Conservation (phyloP, 30 jellyfish, hydroid and myxozoan species). For the Rhopilema esculentum region DNA sequence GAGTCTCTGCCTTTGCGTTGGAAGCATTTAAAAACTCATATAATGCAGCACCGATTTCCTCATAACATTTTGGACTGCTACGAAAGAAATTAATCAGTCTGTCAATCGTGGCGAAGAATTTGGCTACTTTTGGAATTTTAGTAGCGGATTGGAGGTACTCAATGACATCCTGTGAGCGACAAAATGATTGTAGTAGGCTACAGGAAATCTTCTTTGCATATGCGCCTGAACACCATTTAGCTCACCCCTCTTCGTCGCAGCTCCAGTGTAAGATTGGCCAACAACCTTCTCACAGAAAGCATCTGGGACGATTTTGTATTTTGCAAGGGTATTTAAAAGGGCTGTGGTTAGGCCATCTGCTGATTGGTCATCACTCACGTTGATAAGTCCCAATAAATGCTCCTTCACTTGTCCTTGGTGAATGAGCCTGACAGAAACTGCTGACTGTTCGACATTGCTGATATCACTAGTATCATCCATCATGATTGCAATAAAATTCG, state of each 20-base stretch:
- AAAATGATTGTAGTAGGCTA: slow-evolving; percentile 50
- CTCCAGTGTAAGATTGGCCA: slow-evolving; percentile 66
- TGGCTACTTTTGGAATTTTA: slow-evolving; percentile 35
- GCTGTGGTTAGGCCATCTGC: slow-evolving; percentile 53
- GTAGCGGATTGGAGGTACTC: slow-evolving; percentile 38
- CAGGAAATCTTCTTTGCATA: slow-evolving; percentile 50
- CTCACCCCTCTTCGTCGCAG: slow-evolving; percentile 62
- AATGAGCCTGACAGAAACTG: slow-evolving; percentile 55
- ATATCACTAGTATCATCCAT: slow-evolving; percentile 57
- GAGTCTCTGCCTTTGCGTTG: slow-evolving; percentile 62
- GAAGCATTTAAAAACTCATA: slow-evolving; percentile 20
- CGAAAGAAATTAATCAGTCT: slow-evolving; percentile 38
- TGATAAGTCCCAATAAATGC: slow-evolving; percentile 49
- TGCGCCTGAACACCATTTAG: slow-evolving; percentile 61
- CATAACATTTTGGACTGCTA: slow-evolving; percentile 46
- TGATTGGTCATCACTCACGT: slow-evolving; percentile 63
- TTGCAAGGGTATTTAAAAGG: slow-evolving; percentile 31
- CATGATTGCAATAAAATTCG: slow-evolving; percentile 26
- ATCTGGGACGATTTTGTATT: slow-evolving; percentile 31
- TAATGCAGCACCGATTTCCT: slow-evolving; percentile 38
- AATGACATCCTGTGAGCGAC: slow-evolving; percentile 56
- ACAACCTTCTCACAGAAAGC: slow-evolving; percentile 45
- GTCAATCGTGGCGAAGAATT: slow-evolving; percentile 49
- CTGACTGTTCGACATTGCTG: slow-evolving; percentile 60
- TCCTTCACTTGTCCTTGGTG: slow-evolving; percentile 44